Conservation (phyloP, 2,797 vertebrate genomes). For the Heteromormyrus szaboi region DNA sequence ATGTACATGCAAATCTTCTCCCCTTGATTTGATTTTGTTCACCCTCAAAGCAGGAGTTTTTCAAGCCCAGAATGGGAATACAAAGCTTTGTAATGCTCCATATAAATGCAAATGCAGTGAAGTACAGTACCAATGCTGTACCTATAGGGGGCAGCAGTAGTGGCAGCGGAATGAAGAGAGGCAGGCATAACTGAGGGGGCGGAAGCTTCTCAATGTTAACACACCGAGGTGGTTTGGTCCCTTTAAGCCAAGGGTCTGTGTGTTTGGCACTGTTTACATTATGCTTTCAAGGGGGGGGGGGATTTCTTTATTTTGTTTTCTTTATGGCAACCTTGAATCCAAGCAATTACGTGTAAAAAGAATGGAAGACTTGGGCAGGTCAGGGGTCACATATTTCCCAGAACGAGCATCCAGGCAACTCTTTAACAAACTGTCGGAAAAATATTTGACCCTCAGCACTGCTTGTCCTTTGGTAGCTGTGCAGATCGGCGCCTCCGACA, state of each 20-base stretch:
- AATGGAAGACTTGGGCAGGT: conserved; percentile 24
- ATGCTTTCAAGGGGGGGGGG: conserved; percentile 17
- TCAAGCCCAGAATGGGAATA: neutral
- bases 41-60: neutral
- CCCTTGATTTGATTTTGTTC: neutral
- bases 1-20: neutral
- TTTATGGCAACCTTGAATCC: conserved; percentile 44
- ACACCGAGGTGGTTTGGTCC: neutral
- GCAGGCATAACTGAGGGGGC: neutral
- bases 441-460: conserved; percentile 23
- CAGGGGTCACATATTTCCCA: conserved; percentile 50
- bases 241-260: conserved; percentile 27
- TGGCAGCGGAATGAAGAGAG: neutral
- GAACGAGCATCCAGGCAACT: conserved; percentile 36
- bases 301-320: conserved; percentile 39
- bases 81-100: neutral
- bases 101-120: neutral
- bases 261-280: conserved; percentile 43
- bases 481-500: neutral
- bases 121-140: neutral
- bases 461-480: conserved; percentile 28
- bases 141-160: neutral
- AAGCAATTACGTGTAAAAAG: conserved; percentile 35
- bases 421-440: conserved; percentile 45
- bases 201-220: neutral